Conservation (phyloP, 1,140 invertebrate species). For the Pseudomyrmex dendroicus region DNA sequence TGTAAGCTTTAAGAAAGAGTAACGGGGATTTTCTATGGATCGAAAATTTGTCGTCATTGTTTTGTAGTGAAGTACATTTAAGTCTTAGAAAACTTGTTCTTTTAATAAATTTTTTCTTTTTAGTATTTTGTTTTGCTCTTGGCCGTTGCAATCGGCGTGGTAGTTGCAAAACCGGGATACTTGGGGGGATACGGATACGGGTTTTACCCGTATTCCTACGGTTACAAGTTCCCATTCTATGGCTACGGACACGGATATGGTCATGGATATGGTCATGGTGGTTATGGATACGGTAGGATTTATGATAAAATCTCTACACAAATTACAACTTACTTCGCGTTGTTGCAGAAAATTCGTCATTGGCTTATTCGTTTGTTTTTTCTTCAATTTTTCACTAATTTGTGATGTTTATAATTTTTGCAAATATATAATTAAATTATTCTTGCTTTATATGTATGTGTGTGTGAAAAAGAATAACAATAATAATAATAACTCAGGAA, state of each 20-base stretch:
- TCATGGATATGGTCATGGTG: slow-evolving; percentile 41
- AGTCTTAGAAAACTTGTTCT: not conserved
- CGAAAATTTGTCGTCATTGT: not conserved
- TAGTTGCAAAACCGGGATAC: slow-evolving; percentile 72
- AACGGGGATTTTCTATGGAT: too few relatives aligned
- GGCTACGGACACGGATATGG: slow-evolving; percentile 68
- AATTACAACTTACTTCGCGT: not conserved
- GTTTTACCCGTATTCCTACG: slow-evolving; percentile 52
- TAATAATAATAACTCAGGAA: too few relatives aligned
- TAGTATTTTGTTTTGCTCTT: slow-evolving; percentile 74
- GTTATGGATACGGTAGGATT: slow-evolving; percentile 37
- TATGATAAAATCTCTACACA: not conserved
- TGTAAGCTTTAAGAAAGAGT: slow-evolving; percentile 65
- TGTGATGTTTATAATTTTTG: not conserved
- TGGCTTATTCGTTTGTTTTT: not conserved
- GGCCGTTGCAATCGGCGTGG: slow-evolving; percentile 65
- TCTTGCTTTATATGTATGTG: too few relatives aligned
- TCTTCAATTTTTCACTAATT: not conserved
- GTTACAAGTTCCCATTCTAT: slow-evolving; percentile 52
- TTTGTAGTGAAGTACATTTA: not conserved
- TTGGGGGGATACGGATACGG: slow-evolving; percentile 67
- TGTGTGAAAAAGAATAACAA: too few relatives aligned
- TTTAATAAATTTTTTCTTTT: not conserved
- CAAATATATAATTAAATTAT: not conserved
- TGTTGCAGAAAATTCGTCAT: not conserved